Evolutionary conservation across 2,113 vertebrate genomes (phyloP).

Genomic region (Accipiter cooperii): DNA sequence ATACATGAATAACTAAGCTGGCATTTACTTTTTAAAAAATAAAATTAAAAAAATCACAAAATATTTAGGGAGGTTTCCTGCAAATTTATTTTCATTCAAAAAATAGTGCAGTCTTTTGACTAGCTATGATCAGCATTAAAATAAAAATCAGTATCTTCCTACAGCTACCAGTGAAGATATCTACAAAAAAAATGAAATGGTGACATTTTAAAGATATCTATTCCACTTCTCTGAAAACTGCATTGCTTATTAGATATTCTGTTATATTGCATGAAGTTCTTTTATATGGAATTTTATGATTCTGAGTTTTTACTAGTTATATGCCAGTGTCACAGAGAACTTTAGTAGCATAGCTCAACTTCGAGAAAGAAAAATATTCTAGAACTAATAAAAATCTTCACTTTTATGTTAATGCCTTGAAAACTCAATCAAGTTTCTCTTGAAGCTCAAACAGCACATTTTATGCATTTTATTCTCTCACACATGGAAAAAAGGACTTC

Average conservation of each 20-base stretch:
- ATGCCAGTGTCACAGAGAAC: background rate
- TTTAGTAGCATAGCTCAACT: background rate
- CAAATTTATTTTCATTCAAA: background rate
- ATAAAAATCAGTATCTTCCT: constrained; percentile 21
- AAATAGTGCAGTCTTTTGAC: background rate
- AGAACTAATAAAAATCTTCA: constrained; percentile 23
- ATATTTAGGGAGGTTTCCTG: background rate
- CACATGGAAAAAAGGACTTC: background rate
- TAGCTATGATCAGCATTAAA: background rate
- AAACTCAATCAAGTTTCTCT: constrained; percentile 46
- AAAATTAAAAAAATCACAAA: background rate
- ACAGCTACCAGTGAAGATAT: background rate
- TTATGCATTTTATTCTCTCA: background rate
- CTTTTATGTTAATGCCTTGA: constrained; percentile 13
- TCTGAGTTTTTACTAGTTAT: constrained; percentile 20
- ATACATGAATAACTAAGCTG: background rate
- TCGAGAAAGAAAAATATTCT: constrained; percentile 18
- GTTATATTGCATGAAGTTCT: constrained; percentile 23
- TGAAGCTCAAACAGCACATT: background rate
- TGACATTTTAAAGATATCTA: constrained; percentile 50
- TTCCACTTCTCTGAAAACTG: constrained; percentile 2
- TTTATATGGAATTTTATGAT: constrained; percentile 5
- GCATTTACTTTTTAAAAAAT: background rate
- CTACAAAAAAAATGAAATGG: background rate
- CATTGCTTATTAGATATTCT: constrained; percentile 40